Conservation (phyloP, 2,888 invertebrate species). For the Camptogramma bilineatum region DNA sequence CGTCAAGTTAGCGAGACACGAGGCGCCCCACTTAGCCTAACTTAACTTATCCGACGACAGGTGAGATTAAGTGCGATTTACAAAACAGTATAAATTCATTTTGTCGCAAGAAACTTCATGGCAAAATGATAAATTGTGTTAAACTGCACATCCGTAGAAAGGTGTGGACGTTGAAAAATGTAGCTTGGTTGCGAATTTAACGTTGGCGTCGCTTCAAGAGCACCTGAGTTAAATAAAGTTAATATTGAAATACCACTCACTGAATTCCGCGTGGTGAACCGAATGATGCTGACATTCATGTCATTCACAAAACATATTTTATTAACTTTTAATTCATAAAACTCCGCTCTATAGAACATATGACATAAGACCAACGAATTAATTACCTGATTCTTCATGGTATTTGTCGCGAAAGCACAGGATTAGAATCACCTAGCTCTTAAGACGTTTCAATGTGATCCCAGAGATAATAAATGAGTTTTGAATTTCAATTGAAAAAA, state of each 20-base stretch:
- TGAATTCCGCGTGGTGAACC: constrained; percentile 2
- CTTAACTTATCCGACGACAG: constrained; percentile 54
- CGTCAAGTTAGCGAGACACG: constrained; percentile 59
- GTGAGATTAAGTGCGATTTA: constrained; percentile 59
- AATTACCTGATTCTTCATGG: too few relatives aligned
- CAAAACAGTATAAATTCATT: constrained; percentile 50
- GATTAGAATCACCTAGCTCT: too few relatives aligned
- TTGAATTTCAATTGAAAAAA: too few relatives aligned
- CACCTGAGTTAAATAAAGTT: constrained; percentile 26
- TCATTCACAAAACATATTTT: not conserved
- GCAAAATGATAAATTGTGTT: constrained; percentile 44
- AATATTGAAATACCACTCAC: constrained; percentile 20
- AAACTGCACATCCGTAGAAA: constrained; percentile 37
- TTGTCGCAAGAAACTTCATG: constrained; percentile 42
- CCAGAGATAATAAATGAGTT: too few relatives aligned
- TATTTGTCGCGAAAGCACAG: too few relatives aligned
- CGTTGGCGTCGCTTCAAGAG: constrained; percentile 35
- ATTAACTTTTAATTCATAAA: too few relatives aligned
- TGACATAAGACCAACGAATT: too few relatives aligned
- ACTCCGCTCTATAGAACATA: too few relatives aligned
- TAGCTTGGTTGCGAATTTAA: constrained; percentile 31
- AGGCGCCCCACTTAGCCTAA: constrained; percentile 55
- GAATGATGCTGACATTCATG: constrained; percentile 4
- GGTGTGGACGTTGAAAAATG: constrained; percentile 45
- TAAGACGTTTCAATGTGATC: too few relatives aligned